Evolutionary conservation across 1,140 invertebrate genomes (phyloP).

Genomic region (Agrypnia vestita): DNA sequence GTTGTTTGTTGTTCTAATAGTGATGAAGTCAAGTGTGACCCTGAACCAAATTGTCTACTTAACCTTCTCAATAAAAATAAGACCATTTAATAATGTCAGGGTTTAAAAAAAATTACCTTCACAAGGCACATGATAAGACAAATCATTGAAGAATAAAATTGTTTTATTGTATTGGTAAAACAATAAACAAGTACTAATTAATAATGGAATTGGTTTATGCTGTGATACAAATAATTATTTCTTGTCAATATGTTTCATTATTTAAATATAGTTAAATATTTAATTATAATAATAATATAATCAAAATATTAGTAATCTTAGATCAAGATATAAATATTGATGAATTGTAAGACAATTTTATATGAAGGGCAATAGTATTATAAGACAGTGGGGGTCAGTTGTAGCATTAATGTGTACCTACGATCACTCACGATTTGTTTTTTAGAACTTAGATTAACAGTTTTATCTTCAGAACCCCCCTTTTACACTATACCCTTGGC

Average conservation of each 20-base stretch:
- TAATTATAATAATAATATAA: neutral
- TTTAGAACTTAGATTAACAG: too few relatives aligned
- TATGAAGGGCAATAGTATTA: too few relatives aligned
- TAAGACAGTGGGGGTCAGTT: too few relatives aligned
- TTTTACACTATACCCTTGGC: too few relatives aligned
- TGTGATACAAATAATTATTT: neutral
- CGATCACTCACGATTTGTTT: too few relatives aligned
- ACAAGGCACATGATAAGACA: neutral
- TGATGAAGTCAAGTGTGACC: slow-evolving; percentile 9
- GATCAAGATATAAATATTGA: too few relatives aligned
- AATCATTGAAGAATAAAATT: too few relatives aligned
- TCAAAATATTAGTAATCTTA: neutral
- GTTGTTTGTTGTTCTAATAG: slow-evolving; percentile 4
- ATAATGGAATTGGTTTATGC: neutral
- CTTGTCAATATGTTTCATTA: too few relatives aligned
- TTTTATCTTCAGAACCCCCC: too few relatives aligned
- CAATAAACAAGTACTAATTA: neutral
- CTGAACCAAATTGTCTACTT: slow-evolving; percentile 33
- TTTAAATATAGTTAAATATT: neutral
- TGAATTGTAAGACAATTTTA: too few relatives aligned
- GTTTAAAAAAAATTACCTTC: slow-evolving; percentile 25
- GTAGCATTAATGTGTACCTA: too few relatives aligned
- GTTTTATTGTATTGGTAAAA: too few relatives aligned
- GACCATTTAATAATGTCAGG: neutral
- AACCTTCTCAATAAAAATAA: slow-evolving; percentile 38